phyloP scores from a whole-genome alignment of 2,888 invertebrate species.

The Hirtodrosophila cameraria region DNA sequence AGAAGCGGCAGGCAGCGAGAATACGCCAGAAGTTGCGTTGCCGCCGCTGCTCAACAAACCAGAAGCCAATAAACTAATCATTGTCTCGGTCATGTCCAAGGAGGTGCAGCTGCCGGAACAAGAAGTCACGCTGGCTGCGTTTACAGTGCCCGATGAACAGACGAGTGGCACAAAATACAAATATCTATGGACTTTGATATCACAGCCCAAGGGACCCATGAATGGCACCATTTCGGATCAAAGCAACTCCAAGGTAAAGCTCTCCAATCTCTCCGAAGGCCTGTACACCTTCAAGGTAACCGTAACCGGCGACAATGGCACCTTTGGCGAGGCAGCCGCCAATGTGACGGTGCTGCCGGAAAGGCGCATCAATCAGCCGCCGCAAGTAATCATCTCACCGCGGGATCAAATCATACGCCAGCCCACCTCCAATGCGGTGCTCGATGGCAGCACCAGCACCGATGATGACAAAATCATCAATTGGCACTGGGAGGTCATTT shows the following conservation, averaged over 20 bases:
- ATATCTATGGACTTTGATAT: conserved; percentile 94
- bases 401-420: conserved; percentile 93
- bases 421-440: conserved; percentile 94
- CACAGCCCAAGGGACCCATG: conserved; percentile 92
- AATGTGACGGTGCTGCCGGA: conserved; percentile 96
- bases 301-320: conserved; percentile 90
- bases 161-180: conserved; percentile 89
- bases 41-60: conserved; percentile 71
- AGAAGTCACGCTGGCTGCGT: conserved; percentile 92
- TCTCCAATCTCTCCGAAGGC: conserved; percentile 93
- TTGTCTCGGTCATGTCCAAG: conserved; percentile 91
- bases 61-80: conserved; percentile 87
- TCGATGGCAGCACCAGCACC: conserved; percentile 92
- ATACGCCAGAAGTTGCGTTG: conserved; percentile 18
- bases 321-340: conserved; percentile 92
- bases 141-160: conserved; percentile 90
- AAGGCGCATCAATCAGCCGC: conserved; percentile 92
- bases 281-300: conserved; percentile 93
- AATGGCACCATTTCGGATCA: conserved; percentile 92
- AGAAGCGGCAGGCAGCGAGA: conserved; percentile 44
- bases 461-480: conserved; percentile 93
- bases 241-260: conserved; percentile 92
- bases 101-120: conserved; percentile 92
- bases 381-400: conserved; percentile 94
- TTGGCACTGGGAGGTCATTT: conserved; percentile 96